Base-by-base conservation (phyloP, 1,140 invertebrate genomes). In the Drosophila lini region DNA sequence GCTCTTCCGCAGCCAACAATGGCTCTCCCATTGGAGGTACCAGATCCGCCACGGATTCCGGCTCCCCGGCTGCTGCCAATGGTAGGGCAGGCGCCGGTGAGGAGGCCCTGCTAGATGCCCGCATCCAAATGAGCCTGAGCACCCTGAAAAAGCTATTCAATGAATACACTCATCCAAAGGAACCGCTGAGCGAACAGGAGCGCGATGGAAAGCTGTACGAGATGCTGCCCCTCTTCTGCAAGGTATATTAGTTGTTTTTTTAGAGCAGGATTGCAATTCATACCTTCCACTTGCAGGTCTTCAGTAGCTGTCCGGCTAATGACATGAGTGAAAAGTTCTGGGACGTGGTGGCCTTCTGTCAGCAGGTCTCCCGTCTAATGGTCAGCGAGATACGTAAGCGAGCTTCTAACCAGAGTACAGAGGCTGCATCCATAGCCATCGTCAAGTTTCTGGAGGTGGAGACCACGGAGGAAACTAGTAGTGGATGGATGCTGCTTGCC, bases 161-260 rank as follows among this genome's bases (percentile, higher is more conserved):
- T 25, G 98, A 99, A 89, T 98, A 98, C 83, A 96, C 96, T 22
- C 97, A 98, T 93, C 96, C 97, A 40, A 93, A 95, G 45, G 96
- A 97, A 80, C 94, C 96, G 9, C 93, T 98, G 1, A 95, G 94
- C 36, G 97, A 98, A 64, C 93, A 95, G 59, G 97, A 99, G 93
- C 95, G 96, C 70, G 97, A 99, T 93, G 96, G 97, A 88, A 98
- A 98, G 93, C 94, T 99, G 1, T 99, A 99, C 93, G 98, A 98
- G 93, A 99, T 99, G 97, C 94, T 99, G 81, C 98, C 98, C 44
- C 94, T 99, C 10, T 99, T 99, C 93, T 98, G 97, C 93, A 99
- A 99, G 95, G 98, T 99, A 94, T 93, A 38, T 28, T 0, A 38
- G 19, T 10, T 8, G 0, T 3, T 34, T 8, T 13, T 8, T 19